Evolutionary conservation across 2,797 vertebrate genomes (phyloP), one percentile per base, ranked within the genome.

Genomic region (Phyllotis vaccarum): DNA sequence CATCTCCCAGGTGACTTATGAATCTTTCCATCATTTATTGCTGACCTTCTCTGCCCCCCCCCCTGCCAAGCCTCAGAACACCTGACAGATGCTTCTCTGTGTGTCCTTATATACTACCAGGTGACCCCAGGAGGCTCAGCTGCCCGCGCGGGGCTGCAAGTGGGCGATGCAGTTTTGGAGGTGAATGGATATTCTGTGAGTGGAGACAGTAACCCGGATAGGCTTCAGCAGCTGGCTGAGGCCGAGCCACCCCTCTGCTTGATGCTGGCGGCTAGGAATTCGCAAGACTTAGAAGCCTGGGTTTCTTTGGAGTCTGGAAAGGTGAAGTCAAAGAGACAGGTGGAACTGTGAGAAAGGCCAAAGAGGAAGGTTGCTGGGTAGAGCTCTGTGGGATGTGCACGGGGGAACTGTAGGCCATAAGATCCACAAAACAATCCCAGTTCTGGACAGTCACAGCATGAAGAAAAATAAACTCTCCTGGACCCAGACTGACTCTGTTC

Each of bases 101-200:
- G 27, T n/a, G 6, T 17, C 12, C 14, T 29, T 17, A 40, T 52
- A 34, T 11, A 14, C 54, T 76, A 90, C 68, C 90, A 99, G 99
- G 98, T 99, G 88, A 95, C 93, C 49, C 86, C 89, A 56, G 98
- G 98, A 22, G 98, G 98, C 54, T 81, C 98, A 29, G 99, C 98
- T 40, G 97, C 98, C 76, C 98, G 11, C 79, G 98, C 98, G 7
- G 99, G 98, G 43, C 98, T 99, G 43, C 93, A 92, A 87, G 97
- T 89, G 21, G 98, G 98, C 83, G 99, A 99, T 19, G 82, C 98
- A n/a, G 70, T 99, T 90, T 95, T 99, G 56, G 99, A 99, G 94
- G 98, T 99, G 79, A 99, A 99, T 5, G 99, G 99, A 92, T 87
- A 97, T 89, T 98, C 98, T 66, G 98, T 99, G 96, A 98, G 98